These are phyloP conservation scores for Labeo rohita DNA, from an alignment of 2,113 vertebrate species.

Conservation along the genomic window DNA sequence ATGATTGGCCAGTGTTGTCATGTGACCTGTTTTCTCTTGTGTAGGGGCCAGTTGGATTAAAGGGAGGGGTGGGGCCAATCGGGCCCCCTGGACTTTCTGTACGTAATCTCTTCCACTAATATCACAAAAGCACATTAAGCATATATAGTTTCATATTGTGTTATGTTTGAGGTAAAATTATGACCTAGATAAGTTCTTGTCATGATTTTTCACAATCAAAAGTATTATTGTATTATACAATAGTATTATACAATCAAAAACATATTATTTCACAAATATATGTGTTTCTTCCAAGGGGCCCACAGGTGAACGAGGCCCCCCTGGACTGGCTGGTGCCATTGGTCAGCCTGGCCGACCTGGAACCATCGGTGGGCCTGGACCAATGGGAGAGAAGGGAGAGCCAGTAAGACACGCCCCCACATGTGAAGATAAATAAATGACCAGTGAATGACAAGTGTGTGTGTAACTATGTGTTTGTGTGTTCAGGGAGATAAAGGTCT, in stretches of 20 bases:
- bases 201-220: background rate
- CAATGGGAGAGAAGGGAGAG: conserved; percentile 92
- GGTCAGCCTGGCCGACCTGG: conserved; percentile 90
- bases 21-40: conserved; percentile 41
- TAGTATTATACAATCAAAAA: no score
- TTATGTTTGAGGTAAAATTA: background rate
- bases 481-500: conserved; percentile 76
- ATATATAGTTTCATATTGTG: background rate
- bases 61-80: conserved; percentile 89
- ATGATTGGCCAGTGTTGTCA: conserved; percentile 12
- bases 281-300: conserved; percentile 77
- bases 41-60: conserved; percentile 89
- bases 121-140: background rate
- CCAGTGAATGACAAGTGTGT: background rate
- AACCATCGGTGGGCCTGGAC: conserved; percentile 85
- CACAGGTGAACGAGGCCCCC: conserved; percentile 87
- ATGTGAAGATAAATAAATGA: background rate
- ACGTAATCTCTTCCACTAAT: conserved; percentile 67
- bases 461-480: conserved; percentile 36
- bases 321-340: conserved; percentile 89
- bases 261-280: background rate
- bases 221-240: no score
- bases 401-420: conserved; percentile 80
- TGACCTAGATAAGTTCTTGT: background rate
- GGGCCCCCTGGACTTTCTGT: conserved; percentile 87